phyloP scores from a whole-genome alignment of 2,113 vertebrate genomes.

The Pelusios castaneus region DNA sequence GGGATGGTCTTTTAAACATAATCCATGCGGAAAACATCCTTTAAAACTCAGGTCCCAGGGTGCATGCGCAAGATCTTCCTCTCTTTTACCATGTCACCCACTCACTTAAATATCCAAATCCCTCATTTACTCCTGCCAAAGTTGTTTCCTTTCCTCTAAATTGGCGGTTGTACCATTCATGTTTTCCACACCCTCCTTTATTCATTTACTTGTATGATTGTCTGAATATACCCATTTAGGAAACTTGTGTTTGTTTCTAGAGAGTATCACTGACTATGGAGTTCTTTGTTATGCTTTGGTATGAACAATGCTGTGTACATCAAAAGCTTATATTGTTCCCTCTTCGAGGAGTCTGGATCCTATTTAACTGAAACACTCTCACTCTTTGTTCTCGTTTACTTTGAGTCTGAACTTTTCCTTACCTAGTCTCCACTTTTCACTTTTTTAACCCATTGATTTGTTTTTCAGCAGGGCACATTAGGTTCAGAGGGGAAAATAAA shows the following conservation, averaged over 20 bases:
- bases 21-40: neutral
- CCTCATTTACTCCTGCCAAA: neutral
- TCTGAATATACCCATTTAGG: accelerated
- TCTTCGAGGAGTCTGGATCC: too few species aligned
- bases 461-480: neutral
- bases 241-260: neutral
- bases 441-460: neutral
- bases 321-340: neutral
- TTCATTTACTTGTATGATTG: neutral
- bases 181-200: neutral
- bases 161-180: neutral
- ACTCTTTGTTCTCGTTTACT: neutral
- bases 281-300: neutral
- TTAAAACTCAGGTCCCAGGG: neutral
- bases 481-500: neutral
- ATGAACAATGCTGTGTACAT: neutral
- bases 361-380: neutral
- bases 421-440: neutral
- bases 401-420: neutral
- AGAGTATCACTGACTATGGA: neutral
- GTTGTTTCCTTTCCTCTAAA: neutral
- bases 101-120: accelerated
- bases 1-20: neutral
- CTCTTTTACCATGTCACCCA: neutral
- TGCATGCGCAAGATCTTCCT: neutral